A percentile compares a stretch with the other conserved stretches of the same genome.
Evolutionary conservation across 1,140 invertebrate species (phyloP).

Genomic region (Meloidogyne exigua): DNA sequence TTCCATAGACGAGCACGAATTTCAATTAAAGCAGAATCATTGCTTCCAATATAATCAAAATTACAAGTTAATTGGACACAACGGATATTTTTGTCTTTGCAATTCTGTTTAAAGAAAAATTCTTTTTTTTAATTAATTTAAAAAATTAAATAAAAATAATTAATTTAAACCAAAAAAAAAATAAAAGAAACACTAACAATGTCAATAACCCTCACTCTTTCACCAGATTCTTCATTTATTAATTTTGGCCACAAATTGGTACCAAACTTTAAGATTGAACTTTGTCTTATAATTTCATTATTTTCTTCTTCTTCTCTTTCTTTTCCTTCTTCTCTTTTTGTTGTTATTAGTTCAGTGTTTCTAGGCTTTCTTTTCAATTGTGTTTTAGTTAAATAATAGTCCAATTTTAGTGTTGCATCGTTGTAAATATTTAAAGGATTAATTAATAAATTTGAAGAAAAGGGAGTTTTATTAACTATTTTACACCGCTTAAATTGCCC

Average conservation of each 20-base stretch:
- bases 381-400: constrained; percentile 31
- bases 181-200: constrained; percentile 34
- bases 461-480: constrained; percentile 1
- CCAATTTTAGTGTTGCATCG: constrained; percentile 44
- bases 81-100: constrained; percentile 38
- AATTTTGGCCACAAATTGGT: constrained; percentile 39
- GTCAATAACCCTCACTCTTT: constrained; percentile 41
- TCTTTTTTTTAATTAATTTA: too few relatives aligned
- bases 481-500: constrained; percentile 41
- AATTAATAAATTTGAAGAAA: constrained; percentile 21
- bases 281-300: neutral
- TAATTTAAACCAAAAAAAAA: too few relatives aligned
- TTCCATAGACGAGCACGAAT: constrained; percentile 48
- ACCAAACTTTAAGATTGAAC: constrained; percentile 46
- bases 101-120: constrained; percentile 41
- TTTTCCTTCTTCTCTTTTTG: constrained; percentile 2
- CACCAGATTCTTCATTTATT: constrained; percentile 41
- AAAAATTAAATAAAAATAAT: too few relatives aligned
- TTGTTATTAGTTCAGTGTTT: constrained; percentile 6
- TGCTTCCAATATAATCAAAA: constrained; percentile 49
- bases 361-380: neutral
- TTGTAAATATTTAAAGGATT: constrained; percentile 49
- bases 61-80: constrained; percentile 43
- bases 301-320: neutral
- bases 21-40: constrained; percentile 48